Percentiles rank a stretch among this genome's conserved stretches.
Evolutionary conservation across 2,113 vertebrate species (phyloP).

Genomic region (Prietella phreatophila): DNA sequence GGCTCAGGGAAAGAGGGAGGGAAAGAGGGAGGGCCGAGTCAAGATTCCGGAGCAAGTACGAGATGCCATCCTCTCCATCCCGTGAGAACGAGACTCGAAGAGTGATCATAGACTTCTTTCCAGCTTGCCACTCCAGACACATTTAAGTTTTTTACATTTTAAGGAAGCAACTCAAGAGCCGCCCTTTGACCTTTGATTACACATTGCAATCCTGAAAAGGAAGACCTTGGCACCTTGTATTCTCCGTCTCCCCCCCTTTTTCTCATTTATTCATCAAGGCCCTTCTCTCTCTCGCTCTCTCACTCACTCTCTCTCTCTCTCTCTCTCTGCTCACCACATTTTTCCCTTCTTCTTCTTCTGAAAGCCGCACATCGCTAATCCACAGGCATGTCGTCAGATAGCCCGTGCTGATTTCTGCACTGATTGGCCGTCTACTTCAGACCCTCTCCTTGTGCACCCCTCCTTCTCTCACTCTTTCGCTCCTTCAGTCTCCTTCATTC

Average conservation of each 20-base stretch:
- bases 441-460: constrained; percentile 52
- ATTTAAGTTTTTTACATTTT: constrained; percentile 23
- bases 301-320: constrained; percentile 32
- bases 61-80: constrained; percentile 8
- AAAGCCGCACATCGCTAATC: constrained; percentile 55
- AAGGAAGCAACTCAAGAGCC: constrained; percentile 25
- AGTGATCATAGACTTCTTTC: constrained; percentile 16
- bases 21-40: constrained; percentile 4
- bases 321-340: constrained; percentile 16
- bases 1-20: constrained; percentile 1
- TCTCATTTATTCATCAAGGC: constrained; percentile 45
- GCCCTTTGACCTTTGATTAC: constrained; percentile 14
- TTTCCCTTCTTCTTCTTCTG: constrained; percentile 13
- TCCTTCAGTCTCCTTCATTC: constrained; percentile 55
- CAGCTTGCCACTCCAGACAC: constrained; percentile 14
- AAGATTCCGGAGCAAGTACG: constrained; percentile 11
- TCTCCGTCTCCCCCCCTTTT: neutral
- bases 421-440: constrained; percentile 62
- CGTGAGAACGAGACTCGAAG: neutral
- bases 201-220: constrained; percentile 18
- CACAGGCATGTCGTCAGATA: constrained; percentile 54
- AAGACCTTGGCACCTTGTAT: constrained; percentile 27
- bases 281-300: constrained; percentile 16
- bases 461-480: constrained; percentile 39
- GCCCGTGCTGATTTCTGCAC: constrained; percentile 56